A percentile compares a stretch with the other conserved stretches of the same genome.
Evolutionary conservation across 2,113 vertebrate genomes (phyloP).

Genomic region (Pseudolaguvia tuberculata): DNA sequence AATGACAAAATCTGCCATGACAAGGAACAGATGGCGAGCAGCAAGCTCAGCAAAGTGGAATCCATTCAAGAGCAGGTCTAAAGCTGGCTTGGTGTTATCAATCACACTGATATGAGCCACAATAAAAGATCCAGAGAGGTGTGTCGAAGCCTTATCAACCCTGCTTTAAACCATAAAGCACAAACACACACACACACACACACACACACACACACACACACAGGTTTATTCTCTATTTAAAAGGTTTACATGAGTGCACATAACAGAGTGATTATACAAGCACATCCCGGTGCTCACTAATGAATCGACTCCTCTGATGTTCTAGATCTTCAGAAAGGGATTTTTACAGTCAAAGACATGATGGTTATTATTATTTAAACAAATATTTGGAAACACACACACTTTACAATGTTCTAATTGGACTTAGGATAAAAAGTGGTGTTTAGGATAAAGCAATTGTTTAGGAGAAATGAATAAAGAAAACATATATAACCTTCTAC

Average conservation of each 20-base stretch:
- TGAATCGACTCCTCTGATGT: background rate
- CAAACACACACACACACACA: background rate
- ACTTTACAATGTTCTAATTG: background rate
- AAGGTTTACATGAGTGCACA: background rate
- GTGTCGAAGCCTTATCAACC: conserved; percentile 16
- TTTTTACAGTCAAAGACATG: background rate
- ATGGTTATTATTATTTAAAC: background rate
- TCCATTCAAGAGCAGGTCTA: conserved; percentile 21
- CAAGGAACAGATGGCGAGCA: conserved; percentile 28
- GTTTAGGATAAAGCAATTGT: background rate
- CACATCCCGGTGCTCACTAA: background rate
- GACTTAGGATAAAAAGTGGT: background rate
- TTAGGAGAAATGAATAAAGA: background rate
- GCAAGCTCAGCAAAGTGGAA: conserved; percentile 4
- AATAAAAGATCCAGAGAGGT: conserved; percentile 16
- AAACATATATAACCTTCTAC: background rate
- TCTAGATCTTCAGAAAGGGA: background rate
- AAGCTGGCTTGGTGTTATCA: conserved; percentile 25
- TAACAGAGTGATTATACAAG: background rate
- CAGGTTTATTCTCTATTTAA: background rate
- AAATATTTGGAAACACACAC: background rate
- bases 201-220: background rate
- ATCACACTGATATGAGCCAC: conserved; percentile 22
- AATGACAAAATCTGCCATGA: conserved; percentile 5
- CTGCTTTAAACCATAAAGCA: background rate